Conservation (phyloP, 2,797 vertebrate species). For the Acanthis flammea region DNA sequence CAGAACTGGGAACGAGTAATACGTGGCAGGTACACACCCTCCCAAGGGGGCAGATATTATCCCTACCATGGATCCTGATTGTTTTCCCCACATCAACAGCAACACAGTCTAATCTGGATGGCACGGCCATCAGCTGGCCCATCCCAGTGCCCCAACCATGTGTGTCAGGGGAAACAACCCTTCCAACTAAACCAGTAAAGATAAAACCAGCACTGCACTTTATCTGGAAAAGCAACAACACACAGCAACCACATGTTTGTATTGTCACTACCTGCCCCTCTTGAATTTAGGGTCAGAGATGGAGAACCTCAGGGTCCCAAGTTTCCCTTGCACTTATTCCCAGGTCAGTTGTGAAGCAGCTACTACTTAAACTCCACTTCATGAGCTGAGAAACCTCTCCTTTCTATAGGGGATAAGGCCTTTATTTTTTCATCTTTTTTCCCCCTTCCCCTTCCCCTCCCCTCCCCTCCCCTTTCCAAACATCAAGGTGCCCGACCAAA, state of each 20-base stretch:
- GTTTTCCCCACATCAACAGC: background rate
- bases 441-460: too few species aligned
- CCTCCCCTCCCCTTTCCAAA: background rate
- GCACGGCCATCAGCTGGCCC: background rate
- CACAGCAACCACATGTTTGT: accelerated
- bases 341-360: background rate
- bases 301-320: background rate
- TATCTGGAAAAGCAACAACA: background rate
- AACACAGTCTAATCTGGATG: background rate
- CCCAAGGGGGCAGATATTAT: background rate
- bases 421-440: accelerated
- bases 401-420: background rate
- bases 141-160: background rate
- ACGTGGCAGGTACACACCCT: background rate
- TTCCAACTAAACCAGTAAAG: background rate
- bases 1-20: background rate
- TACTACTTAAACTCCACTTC: background rate
- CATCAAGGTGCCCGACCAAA: background rate
- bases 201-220: background rate
- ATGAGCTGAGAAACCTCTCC: background rate
- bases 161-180: background rate
- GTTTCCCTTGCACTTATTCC: background rate
- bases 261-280: background rate
- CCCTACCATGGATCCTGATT: background rate
- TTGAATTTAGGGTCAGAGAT: background rate